Base-by-base conservation (phyloP, 2,113 vertebrate species). In the Brienomyrus longianalis region DNA sequence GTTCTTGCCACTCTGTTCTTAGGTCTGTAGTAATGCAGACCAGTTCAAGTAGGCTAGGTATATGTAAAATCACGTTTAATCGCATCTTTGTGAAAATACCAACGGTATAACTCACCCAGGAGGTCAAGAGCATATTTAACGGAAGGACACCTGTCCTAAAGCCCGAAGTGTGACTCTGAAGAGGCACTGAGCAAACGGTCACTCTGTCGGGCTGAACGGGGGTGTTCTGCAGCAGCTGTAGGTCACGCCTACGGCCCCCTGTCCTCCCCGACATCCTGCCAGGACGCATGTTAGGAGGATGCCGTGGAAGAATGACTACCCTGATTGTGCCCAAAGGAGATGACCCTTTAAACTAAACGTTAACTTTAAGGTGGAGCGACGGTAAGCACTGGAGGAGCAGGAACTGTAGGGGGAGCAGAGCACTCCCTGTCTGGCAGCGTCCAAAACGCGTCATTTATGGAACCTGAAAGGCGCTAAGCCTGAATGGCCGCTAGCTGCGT, bases 11-110 rank as follows among this genome's bases (percentile, higher is more conserved):
- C 35, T 39, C 31, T 39, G 15, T 80, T 80, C 13, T 19, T 39
- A 80, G 83, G 83, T 45, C 83, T 45, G 83, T 19, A 85, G 23
- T n/a, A 48, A 21, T 11, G 3, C 19, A 50, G 21, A 85, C 85
- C n/a, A 84, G 45, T 52, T 31, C 85, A 86, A 47, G 85, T 52
- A 86, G 85, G 85, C 15, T 47, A 54, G 85, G 48, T 86, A 52
- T 11, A 52, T 0, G 50, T 50, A n/a, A 52, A 86, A 86, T 52
- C n/a, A 19, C 15, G 45, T 48, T 84, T 6, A 70, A n/a, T 86
- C 19, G 13, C 43, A 86, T 86, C 50, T 31, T 13, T 31, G 45
- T 52, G n/a, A 86, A 50, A 47, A 50, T 52, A 86, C 85, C 23
- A 19, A n/a, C 17, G 4, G 11, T n/a, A 19, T n/a, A 47, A 48